Conservation (phyloP, 2,113 vertebrate genomes). For the Bungarus multicinctus region DNA sequence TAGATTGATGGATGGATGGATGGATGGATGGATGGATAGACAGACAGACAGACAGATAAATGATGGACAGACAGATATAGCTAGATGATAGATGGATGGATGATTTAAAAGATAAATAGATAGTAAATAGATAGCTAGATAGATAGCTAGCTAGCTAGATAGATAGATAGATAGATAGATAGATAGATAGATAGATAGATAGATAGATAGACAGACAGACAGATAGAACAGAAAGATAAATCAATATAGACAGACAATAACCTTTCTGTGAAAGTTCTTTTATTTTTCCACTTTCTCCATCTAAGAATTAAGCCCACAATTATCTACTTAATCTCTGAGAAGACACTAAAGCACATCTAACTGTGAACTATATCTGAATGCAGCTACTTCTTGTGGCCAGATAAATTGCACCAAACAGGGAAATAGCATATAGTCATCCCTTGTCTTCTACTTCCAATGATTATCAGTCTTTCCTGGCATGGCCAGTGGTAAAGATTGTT, state of each 20-base stretch:
- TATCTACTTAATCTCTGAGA: not conserved
- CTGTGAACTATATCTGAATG: not conserved
- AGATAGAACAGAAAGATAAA: too few relatives aligned
- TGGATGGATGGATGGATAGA: too few relatives aligned
- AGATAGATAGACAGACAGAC: too few relatives aligned
- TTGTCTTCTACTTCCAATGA: not conserved
- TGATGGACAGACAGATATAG: too few relatives aligned
- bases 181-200: fast-evolving
- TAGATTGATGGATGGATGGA: too few relatives aligned
- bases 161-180: too few relatives aligned
- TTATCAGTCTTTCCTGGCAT: not conserved
- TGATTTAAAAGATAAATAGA: too few relatives aligned
- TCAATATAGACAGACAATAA: not conserved
- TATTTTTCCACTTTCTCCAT: not conserved
- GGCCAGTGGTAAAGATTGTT: not conserved
- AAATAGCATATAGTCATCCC: not conserved
- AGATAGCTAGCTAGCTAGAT: too few relatives aligned
- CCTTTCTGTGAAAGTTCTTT: not conserved
- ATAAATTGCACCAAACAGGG: not conserved
- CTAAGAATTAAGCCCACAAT: not conserved
- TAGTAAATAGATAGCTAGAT: too few relatives aligned
- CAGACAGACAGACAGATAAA: too few relatives aligned
- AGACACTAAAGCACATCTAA: not conserved
- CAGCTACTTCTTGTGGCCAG: not conserved
- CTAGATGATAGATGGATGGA: too few relatives aligned